phyloP scores from a whole-genome alignment of 2,113 vertebrate genomes.

The Xenopus laevis region DNA sequence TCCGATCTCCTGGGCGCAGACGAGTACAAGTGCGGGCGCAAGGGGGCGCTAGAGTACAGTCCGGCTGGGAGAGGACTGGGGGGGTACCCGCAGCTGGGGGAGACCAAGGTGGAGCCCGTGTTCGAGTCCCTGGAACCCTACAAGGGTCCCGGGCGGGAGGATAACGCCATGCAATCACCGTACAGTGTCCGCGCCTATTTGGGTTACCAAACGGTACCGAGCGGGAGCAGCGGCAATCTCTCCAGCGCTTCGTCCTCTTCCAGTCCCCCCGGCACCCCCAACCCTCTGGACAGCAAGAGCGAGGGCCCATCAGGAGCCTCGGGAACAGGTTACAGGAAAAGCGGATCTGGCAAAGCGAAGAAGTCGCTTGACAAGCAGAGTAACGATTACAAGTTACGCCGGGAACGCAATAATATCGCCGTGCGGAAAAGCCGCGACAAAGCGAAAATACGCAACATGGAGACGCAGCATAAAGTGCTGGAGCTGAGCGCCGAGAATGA shows the following conservation, averaged over 20 bases:
- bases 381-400: conserved; percentile 87
- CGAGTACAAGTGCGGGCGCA: conserved; percentile 80
- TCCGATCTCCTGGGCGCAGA: conserved; percentile 72
- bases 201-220: conserved; percentile 86
- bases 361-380: conserved; percentile 94
- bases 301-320: conserved; percentile 54
- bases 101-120: conserved; percentile 88
- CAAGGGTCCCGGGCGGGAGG: conserved; percentile 69
- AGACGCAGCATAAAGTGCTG: conserved; percentile 97
- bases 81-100: conserved; percentile 68
- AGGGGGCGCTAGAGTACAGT: conserved; percentile 71
- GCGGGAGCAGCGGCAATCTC: conserved; percentile 91
- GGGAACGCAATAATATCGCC: conserved; percentile 96
- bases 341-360: conserved; percentile 73
- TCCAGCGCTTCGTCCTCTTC: conserved; percentile 90
- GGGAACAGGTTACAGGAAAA: conserved; percentile 61
- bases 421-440: conserved; percentile 98
- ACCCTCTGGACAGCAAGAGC: conserved; percentile 74
- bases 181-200: conserved; percentile 88
- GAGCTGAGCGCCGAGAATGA: conserved; percentile 97
- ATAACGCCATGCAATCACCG: conserved; percentile 79
- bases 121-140: conserved; percentile 82
- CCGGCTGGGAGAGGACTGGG: conserved; percentile 79
- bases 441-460: conserved; percentile 95
- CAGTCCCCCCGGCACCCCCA: conserved; percentile 91